These are phyloP conservation scores for Pseudopleuronectes americanus DNA, from an alignment of 2,797 vertebrate genomes.

Conservation along the genomic window DNA sequence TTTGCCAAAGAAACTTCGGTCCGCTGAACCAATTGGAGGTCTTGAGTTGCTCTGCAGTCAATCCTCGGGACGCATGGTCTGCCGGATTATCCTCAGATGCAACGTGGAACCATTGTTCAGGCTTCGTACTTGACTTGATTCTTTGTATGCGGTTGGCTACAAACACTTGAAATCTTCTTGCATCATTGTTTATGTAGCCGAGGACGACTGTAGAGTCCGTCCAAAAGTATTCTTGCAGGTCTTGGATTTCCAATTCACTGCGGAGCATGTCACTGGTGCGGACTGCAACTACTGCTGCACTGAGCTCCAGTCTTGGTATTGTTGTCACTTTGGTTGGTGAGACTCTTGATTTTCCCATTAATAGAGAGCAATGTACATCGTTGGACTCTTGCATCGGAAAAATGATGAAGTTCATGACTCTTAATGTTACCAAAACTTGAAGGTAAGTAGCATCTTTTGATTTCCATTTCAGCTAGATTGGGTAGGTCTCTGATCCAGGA, in stretches of 20 bases:
- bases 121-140: conserved; percentile 22
- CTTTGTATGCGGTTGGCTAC: conserved; percentile 1
- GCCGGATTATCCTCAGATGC: conserved; percentile 35
- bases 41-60: background rate
- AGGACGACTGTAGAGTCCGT: conserved; percentile 39
- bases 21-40: background rate
- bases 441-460: conserved; percentile 41
- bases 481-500: conserved; percentile 36
- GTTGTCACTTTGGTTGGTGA: conserved; percentile 29
- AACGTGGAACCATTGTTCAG: conserved; percentile 48
- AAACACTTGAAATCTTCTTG: background rate
- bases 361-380: conserved; percentile 41
- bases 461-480: conserved; percentile 28
- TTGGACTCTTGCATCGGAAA: conserved; percentile 21
- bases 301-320: conserved; percentile 15
- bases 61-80: background rate
- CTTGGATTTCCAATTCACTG: background rate
- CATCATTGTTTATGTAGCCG: conserved; percentile 22
- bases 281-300: conserved; percentile 8
- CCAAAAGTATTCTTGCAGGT: conserved; percentile 20
- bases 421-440: conserved; percentile 20
- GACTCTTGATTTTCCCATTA: conserved; percentile 49
- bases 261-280: background rate
- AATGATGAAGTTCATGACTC: conserved; percentile 30
- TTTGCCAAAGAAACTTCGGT: background rate